Conservation (phyloP, 2,888 invertebrate species). For the Cephus pulcher region DNA sequence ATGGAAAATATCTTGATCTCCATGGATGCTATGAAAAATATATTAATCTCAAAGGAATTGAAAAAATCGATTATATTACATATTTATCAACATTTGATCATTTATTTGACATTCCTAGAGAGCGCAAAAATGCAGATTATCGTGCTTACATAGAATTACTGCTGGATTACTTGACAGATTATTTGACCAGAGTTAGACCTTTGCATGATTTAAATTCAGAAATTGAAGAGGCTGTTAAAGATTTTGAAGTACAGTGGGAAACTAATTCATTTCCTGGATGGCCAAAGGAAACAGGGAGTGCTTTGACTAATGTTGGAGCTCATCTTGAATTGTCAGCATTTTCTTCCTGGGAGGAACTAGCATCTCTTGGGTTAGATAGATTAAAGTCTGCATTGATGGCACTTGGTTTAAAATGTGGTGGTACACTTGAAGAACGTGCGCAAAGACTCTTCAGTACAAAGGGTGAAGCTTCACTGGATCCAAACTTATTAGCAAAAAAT, state of each 20-base stretch:
- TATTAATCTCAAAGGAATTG: slow-evolving; percentile 96
- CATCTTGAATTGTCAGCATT: slow-evolving; percentile 98
- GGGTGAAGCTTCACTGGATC: slow-evolving; percentile 92
- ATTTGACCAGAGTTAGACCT: slow-evolving; percentile 86
- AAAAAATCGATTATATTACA: slow-evolving; percentile 96
- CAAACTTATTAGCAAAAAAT: slow-evolving; percentile 90
- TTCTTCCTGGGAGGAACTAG: slow-evolving; percentile 96
- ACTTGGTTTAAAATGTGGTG: slow-evolving; percentile 96
- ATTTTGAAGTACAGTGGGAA: slow-evolving; percentile 90
- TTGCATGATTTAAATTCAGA: slow-evolving; percentile 85
- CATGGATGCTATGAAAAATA: slow-evolving; percentile 97
- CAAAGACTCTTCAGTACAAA: slow-evolving; percentile 96
- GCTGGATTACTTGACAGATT: slow-evolving; percentile 87
- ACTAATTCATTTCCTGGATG: slow-evolving; percentile 93
- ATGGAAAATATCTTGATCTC: slow-evolving; percentile 97
- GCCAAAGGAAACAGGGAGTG: slow-evolving; percentile 96
- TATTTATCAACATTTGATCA: slow-evolving; percentile 95
- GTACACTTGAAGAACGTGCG: slow-evolving; percentile 96
- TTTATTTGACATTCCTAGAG: slow-evolving; percentile 93
- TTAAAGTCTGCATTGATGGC: slow-evolving; percentile 98
- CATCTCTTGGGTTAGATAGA: slow-evolving; percentile 95
- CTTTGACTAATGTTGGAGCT: slow-evolving; percentile 93
- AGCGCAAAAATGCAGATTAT: slow-evolving; percentile 89
- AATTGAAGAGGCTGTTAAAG: slow-evolving; percentile 80
- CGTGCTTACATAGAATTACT: slow-evolving; percentile 86